Evolutionary conservation across 1,140 invertebrate species (phyloP), one percentile per base, ranked within the genome.

Genomic region (Listronotus oregonensis): DNA sequence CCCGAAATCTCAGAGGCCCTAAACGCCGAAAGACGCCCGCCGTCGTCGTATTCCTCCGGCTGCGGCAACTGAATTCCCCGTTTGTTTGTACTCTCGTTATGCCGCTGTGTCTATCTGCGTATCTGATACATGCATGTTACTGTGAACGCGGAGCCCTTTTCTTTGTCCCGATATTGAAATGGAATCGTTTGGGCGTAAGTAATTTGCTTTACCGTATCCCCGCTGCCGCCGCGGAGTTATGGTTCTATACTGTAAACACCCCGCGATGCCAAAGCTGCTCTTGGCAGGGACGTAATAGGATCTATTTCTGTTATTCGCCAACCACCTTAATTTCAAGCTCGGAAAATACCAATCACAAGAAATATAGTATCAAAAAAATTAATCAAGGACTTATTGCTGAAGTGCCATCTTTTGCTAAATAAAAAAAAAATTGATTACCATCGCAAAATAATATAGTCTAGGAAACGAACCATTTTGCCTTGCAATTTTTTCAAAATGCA

Each of bases 111-210:
- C 62, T 56, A 58, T 68, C 58, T 60, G 66, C 65, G 64, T 75
- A 75, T 75, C 72, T 70, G 72, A 72, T 73, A 73, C 70, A 70
- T 73, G 65, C 69, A 75, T 70, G 61, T 60, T 66, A 64, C 63
- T 67, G 66, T 62, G 66, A 59, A 50, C 68, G 67, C 39, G 69
- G 67, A 73, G 68, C 76, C 76, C 75, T 74, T 67, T 74, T 67
- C 77, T 78, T 78, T 78, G 77, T 78, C 71, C 73, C 69, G 73
- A 77, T 79, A 80, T 79, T 79, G 78, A 80, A 81, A 81, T 81
- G 79, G 79, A 80, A 76, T 79, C 80, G 79, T 80, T 81, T 79
- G 77, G 79, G 74, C 78, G 80, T 80, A 75, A 81, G 73, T 81
- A 81, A 81, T 81, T 79, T 75, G 76, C 75, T 79, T 80, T 79